Evolutionary conservation across 2,797 vertebrate genomes (phyloP).

Genomic region (Myiotriccus ornatus): DNA sequence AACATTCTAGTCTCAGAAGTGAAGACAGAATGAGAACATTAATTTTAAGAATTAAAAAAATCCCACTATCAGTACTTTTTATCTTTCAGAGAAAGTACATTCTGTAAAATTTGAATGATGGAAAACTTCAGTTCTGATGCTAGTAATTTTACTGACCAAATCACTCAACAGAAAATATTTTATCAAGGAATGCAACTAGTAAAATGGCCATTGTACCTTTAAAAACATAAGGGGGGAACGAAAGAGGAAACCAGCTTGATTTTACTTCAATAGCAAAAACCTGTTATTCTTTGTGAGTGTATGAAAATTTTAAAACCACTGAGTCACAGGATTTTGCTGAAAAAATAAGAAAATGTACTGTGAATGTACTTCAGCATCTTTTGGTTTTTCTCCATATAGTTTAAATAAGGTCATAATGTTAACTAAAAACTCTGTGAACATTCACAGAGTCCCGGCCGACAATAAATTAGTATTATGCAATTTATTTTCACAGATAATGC

Average conservation of each 20-base stretch:
- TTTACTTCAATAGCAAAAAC: conserved; percentile 61
- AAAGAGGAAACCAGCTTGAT: conserved; percentile 43
- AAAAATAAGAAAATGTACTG: conserved; percentile 75
- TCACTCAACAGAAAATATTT: conserved; percentile 52
- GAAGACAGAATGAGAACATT: conserved; percentile 73
- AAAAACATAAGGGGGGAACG: neutral
- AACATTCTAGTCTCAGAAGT: conserved; percentile 66
- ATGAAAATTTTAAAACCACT: conserved; percentile 75
- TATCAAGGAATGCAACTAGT: conserved; percentile 54
- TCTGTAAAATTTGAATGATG: conserved; percentile 62
- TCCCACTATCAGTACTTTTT: conserved; percentile 75
- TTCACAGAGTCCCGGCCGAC: conserved; percentile 79
- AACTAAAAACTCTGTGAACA: conserved; percentile 77
- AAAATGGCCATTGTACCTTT: conserved; percentile 28
- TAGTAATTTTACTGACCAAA: conserved; percentile 38
- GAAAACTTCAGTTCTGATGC: conserved; percentile 69
- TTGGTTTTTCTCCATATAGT: conserved; percentile 71
- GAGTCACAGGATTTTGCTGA: conserved; percentile 72
- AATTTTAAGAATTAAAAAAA: conserved; percentile 78
- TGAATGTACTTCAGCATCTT: conserved; percentile 64
- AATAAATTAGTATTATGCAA: conserved; percentile 92
- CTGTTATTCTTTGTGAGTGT: conserved; percentile 65
- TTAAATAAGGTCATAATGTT: conserved; percentile 88
- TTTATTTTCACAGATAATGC: conserved; percentile 83
- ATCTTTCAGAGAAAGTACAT: conserved; percentile 72